phyloP scores from a whole-genome alignment of 2,888 invertebrate genomes.

The Globia sparganii region DNA sequence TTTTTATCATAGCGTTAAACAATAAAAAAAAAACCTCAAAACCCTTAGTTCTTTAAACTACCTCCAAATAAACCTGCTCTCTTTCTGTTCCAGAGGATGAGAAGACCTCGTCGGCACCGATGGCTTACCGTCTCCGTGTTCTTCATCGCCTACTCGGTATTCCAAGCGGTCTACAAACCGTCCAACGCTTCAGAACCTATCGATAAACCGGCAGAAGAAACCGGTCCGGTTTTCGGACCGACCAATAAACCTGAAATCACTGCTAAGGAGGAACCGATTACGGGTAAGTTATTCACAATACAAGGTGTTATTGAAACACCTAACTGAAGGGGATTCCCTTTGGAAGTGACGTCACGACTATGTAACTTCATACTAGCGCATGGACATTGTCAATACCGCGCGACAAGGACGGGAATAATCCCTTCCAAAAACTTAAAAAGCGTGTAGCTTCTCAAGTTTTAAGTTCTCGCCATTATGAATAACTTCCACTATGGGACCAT shows the following conservation, averaged over 20 bases:
- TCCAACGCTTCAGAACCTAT: slow-evolving; percentile 71
- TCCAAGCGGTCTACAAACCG: slow-evolving; percentile 87
- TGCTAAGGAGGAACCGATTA: slow-evolving; percentile 52
- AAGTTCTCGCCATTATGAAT: not conserved
- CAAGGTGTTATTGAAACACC: no score
- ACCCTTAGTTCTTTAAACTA: not conserved
- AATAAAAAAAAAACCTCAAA: not conserved
- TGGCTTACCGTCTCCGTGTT: slow-evolving; percentile 92
- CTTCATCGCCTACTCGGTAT: slow-evolving; percentile 92
- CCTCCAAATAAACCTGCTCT: not conserved
- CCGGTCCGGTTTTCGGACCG: not conserved
- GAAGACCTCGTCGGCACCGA: slow-evolving; percentile 92
- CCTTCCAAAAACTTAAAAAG: no score
- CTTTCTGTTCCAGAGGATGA: slow-evolving; percentile 88
- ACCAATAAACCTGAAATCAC: slow-evolving; percentile 42
- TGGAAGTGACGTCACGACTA: no score
- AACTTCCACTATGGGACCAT: not conserved
- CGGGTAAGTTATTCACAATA: slow-evolving; percentile 50
- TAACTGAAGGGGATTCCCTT: not conserved
- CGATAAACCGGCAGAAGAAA: slow-evolving; percentile 44
- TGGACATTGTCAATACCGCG: no score
- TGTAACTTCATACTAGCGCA: no score
- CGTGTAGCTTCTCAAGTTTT: not conserved
- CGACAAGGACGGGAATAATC: no score
- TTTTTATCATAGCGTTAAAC: no score